phyloP scores from a whole-genome alignment of 2,888 invertebrate genomes.

The Polylopha cassiicola region DNA sequence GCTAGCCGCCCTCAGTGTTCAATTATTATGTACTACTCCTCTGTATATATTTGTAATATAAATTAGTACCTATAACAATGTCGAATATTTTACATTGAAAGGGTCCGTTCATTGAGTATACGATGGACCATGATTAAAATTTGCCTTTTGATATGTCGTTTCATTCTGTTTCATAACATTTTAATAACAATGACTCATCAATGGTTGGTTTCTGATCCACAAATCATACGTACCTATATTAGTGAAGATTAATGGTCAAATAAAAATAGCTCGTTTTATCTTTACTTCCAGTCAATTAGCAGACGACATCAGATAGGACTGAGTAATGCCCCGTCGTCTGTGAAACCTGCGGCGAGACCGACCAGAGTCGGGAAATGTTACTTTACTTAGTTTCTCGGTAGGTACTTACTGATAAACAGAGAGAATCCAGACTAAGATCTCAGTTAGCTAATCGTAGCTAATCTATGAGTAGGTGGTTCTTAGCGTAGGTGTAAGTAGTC shows the following conservation, averaged over 20 bases:
- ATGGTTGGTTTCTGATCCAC: conserved; percentile 27
- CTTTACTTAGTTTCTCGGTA: conserved; percentile 8
- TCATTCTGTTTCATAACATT: conserved; percentile 28
- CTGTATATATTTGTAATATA: conserved; percentile 75
- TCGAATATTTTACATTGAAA: conserved; percentile 71
- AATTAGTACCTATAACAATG: conserved; percentile 59
- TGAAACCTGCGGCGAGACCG: conserved; percentile 9
- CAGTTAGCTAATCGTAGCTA: conserved; percentile 3
- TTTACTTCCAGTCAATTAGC: conserved; percentile 75
- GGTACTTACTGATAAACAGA: conserved; percentile 7
- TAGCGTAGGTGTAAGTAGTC: not conserved
- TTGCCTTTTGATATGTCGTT: conserved; percentile 62
- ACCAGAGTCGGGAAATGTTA: conserved; percentile 11
- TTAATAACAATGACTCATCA: conserved; percentile 19
- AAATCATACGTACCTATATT: conserved; percentile 32
- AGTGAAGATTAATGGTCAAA: conserved; percentile 50
- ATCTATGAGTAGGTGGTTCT: conserved; percentile 1
- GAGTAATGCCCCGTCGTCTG: conserved; percentile 59
- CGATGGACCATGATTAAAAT: conserved; percentile 75
- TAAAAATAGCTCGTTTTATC: conserved; percentile 69
- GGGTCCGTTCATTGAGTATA: conserved; percentile 75
- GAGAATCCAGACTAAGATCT: conserved; percentile 4
- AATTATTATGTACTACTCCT: conserved; percentile 53
- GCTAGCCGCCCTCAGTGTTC: conserved; percentile 67
- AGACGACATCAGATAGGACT: conserved; percentile 67